Conservation (phyloP, 1,140 invertebrate species). For the Ladona fulva region DNA sequence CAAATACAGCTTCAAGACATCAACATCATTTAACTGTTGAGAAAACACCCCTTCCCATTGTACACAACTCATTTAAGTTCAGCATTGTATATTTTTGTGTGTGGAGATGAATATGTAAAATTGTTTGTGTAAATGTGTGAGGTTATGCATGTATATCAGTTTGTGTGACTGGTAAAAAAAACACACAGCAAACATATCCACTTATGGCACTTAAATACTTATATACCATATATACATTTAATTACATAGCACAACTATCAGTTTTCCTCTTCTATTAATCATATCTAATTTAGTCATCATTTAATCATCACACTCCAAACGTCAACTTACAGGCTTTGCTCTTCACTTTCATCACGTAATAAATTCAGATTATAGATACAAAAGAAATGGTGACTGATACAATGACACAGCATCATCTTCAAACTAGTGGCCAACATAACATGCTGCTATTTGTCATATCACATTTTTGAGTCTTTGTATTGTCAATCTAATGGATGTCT, state of each 20-base stretch:
- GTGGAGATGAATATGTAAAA: not conserved
- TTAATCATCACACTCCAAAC: not conserved
- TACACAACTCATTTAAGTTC: not conserved
- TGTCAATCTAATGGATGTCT: slow-evolving; percentile 6
- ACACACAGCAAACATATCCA: slow-evolving; percentile 23
- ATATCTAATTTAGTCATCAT: slow-evolving; percentile 17
- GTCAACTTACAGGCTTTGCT: not conserved
- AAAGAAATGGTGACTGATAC: slow-evolving; percentile 12
- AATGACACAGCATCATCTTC: not conserved
- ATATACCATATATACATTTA: slow-evolving; percentile 25
- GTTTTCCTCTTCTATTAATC: slow-evolving; percentile 15
- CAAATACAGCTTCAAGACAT: not conserved
- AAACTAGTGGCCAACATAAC: slow-evolving; percentile 13
- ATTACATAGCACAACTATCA: slow-evolving; percentile 23
- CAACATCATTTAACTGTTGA: not conserved
- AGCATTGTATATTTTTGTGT: not conserved
- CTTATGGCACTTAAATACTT: slow-evolving; percentile 25
- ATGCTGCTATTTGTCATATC: slow-evolving; percentile 11
- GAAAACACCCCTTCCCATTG: not conserved
- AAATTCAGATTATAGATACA: slow-evolving; percentile 10
- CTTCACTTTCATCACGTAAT: not conserved
- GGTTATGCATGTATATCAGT: slow-evolving; percentile 6
- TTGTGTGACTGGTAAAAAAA: slow-evolving; percentile 16
- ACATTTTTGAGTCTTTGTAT: slow-evolving; percentile 5
- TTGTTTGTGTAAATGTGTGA: slow-evolving; percentile 8